These are phyloP conservation scores for Sceliomorpha sp. DNA, from an alignment of 2,888 invertebrate genomes.

Conservation along the genomic window DNA sequence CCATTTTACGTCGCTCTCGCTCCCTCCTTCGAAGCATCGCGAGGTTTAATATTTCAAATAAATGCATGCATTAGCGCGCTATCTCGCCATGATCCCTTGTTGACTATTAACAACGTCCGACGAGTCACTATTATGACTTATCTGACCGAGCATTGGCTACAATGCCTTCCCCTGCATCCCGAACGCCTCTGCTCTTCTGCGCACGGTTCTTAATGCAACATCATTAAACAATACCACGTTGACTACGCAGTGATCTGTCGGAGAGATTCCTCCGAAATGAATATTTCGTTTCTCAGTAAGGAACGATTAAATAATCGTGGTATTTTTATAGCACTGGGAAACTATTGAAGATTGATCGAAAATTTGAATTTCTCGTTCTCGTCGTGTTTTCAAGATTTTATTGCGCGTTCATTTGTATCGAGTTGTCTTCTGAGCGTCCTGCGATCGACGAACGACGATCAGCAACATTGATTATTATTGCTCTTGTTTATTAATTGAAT, in stretches of 20 bases:
- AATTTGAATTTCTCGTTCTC: too few species aligned
- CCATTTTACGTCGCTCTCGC: slow-evolving; percentile 23
- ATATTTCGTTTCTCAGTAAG: slow-evolving; percentile 15
- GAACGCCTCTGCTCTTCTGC: slow-evolving; percentile 10
- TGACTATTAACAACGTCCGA: slow-evolving; percentile 76
- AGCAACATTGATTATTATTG: too few species aligned
- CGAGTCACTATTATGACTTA: slow-evolving; percentile 76
- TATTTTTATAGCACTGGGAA: too few species aligned
- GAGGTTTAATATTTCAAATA: slow-evolving; percentile 78
- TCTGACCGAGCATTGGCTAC: slow-evolving; percentile 65
- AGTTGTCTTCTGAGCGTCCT: too few species aligned
- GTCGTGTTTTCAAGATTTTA: too few species aligned
- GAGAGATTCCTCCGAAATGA: slow-evolving; percentile 7
- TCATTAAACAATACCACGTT: slow-evolving; percentile 59
- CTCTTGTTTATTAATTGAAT: too few species aligned
- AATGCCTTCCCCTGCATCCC: slow-evolving; percentile 56
- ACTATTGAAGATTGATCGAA: too few species aligned
- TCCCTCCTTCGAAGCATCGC: slow-evolving; percentile 45
- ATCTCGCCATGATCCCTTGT: slow-evolving; percentile 76
- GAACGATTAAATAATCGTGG: neutral
- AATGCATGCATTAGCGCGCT: slow-evolving; percentile 79
- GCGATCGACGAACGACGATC: too few species aligned
- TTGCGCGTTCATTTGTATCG: too few species aligned
- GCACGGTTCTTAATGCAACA: slow-evolving; percentile 56
- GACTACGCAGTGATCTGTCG: slow-evolving; percentile 22